Conservation (phyloP, 2,113 vertebrate genomes). For the Pangasianodon hypophthalmus region DNA sequence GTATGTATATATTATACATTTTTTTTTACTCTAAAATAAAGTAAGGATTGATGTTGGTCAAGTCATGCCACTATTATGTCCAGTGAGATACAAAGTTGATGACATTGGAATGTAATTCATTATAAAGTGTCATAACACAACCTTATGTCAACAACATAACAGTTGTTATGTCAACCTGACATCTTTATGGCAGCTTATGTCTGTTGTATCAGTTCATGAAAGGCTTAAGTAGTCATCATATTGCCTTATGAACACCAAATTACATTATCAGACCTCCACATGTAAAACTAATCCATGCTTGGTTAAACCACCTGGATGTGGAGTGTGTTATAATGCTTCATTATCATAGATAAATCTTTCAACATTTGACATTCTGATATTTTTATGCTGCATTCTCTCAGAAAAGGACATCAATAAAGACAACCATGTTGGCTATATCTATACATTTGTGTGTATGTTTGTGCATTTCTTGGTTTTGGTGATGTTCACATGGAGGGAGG, state of each 20-base stretch:
- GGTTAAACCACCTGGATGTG: conserved; percentile 66
- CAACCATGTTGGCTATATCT: background rate
- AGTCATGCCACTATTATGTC: background rate
- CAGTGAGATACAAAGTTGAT: background rate
- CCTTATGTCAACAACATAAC: background rate
- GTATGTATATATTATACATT: background rate
- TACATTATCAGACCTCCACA: background rate
- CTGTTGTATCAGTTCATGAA: background rate
- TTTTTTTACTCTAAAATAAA: background rate
- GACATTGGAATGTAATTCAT: background rate
- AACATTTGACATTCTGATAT: conserved; percentile 9
- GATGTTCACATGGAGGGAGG: conserved; percentile 50
- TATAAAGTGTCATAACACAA: background rate
- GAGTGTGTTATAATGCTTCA: conserved; percentile 58
- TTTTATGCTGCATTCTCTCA: background rate
- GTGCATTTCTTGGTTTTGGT: conserved; percentile 14
- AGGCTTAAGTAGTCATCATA: background rate
- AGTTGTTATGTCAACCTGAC: background rate
- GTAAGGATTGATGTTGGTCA: background rate
- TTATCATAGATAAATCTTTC: conserved; percentile 45
- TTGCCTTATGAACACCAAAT: background rate
- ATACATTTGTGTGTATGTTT: conserved; percentile 28
- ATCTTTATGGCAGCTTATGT: background rate
- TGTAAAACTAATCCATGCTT: conserved; percentile 52
- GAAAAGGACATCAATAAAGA: background rate